Evolutionary conservation across 2,888 invertebrate genomes (phyloP).

Genomic region (Ditylenchus weischeri): DNA sequence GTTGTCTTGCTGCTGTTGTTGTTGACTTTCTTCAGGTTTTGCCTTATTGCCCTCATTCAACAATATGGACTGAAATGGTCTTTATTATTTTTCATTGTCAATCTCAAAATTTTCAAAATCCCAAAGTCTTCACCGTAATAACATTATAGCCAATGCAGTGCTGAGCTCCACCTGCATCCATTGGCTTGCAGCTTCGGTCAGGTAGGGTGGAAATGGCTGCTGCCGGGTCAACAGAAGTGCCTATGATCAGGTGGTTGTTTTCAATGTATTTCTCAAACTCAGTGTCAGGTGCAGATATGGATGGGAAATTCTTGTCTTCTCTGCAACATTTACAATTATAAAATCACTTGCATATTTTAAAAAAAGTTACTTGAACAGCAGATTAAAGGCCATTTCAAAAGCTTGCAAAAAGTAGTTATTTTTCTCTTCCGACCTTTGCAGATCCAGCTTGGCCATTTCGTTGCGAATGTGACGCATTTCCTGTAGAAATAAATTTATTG

Average conservation of each 20-base stretch:
- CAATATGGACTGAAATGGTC: constrained; percentile 35
- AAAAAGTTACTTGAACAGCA: constrained; percentile 46
- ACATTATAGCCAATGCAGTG: constrained; percentile 49
- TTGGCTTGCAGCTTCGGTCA: constrained; percentile 35
- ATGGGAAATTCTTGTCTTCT: constrained; percentile 25
- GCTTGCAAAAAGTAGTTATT: constrained; percentile 49
- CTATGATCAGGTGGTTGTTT: constrained; percentile 18
- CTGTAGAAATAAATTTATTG: constrained; percentile 22
- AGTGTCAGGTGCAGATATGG: constrained; percentile 22
- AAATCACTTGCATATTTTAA: not conserved
- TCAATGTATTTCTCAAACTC: constrained; percentile 31
- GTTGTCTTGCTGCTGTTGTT: constrained; percentile 5
- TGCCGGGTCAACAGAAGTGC: constrained; percentile 13
- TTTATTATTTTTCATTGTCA: not conserved
- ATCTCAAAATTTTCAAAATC: too few relatives aligned
- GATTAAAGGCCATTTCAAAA: constrained; percentile 45
- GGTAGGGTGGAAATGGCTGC: constrained; percentile 8
- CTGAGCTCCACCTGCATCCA: constrained; percentile 30
- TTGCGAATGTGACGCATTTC: constrained; percentile 45
- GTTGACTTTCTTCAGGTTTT: not conserved
- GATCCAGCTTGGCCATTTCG: constrained; percentile 36
- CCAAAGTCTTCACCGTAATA: constrained; percentile 30
- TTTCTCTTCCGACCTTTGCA: constrained; percentile 36
- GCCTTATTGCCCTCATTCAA: constrained; percentile 29
- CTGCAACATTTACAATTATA: constrained; percentile 17